Base-by-base conservation (phyloP, 2,888 invertebrate species). In the Oegoconia quadripuncta region DNA sequence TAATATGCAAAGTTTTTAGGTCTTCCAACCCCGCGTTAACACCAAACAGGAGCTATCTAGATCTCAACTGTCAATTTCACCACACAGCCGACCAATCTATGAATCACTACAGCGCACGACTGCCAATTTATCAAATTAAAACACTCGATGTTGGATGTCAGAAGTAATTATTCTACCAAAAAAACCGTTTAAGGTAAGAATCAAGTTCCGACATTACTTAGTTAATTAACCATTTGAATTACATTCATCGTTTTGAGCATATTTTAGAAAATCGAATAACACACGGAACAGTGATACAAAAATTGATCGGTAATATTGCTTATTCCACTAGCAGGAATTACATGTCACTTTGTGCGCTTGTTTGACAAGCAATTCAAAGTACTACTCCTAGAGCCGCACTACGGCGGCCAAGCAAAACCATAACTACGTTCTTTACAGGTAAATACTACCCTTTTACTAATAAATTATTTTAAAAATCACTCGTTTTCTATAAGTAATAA, bases 381-480 rank as follows among this genome's bases (percentile, higher is more conserved):
- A 34, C 39, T 40, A 38, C 12, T 26, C 15, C 41, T 39, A 34
- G 12, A 22, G 23, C 26, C 28, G 22, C 36, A 9, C n/a, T n/a
- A n/a, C n/a, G 13, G 26, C 25, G 33, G 25, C 27, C 34, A 34
- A 34, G 34, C 37, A 34, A 40, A 25, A 40, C 40, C 41, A 34
- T 47, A 41, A 40, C 54, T 55, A 55, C 44, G 52, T 50, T 48
- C 60, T 64, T 61, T 64, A 68, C 64, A 66, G 50, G 52, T 58
- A 59, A 58, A 62, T 71, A 70, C 71, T 72, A 78, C 63, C 60
- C 71, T 66, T 70, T 75, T 77, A 80, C 66, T 74, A 84, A 84
- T 80, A 84, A 84, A 80, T 84, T 82, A 86, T 64, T 64, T 60
- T 46, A 74, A 73, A 77, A 76, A 78, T 72, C 78, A 76, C 76